These are phyloP conservation scores for Thyatira batis DNA, from an alignment of 2,888 invertebrate species.

Conservation along the genomic window DNA sequence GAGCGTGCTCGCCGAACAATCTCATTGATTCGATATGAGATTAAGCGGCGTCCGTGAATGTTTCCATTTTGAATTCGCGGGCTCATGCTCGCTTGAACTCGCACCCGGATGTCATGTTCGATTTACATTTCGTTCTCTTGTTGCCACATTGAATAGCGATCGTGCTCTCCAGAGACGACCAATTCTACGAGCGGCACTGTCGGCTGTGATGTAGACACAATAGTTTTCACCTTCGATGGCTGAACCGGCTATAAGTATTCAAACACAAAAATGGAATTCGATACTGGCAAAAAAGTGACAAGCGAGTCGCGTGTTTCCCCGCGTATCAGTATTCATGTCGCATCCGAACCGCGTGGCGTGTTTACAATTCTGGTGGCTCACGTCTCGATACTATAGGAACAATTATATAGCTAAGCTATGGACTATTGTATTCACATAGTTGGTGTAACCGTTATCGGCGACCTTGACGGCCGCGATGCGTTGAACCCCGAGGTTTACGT, in stretches of 20 bases:
- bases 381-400: slow-evolving; percentile 36
- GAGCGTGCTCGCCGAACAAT: slow-evolving; percentile 62
- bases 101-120: slow-evolving; percentile 77
- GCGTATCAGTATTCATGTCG: slow-evolving; percentile 61
- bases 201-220: slow-evolving; percentile 37
- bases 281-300: slow-evolving; percentile 47
- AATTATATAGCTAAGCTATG: slow-evolving; percentile 50
- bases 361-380: slow-evolving; percentile 58
- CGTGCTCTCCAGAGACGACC: slow-evolving; percentile 48
- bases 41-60: slow-evolving; percentile 69
- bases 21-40: slow-evolving; percentile 71
- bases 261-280: slow-evolving; percentile 39
- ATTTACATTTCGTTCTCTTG: slow-evolving; percentile 66
- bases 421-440: slow-evolving; percentile 37
- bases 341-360: slow-evolving; percentile 38
- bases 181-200: slow-evolving; percentile 56
- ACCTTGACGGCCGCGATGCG: slow-evolving; percentile 46
- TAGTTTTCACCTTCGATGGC: slow-evolving; percentile 20
- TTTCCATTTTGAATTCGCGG: slow-evolving; percentile 69
- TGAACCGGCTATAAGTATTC: slow-evolving; percentile 16
- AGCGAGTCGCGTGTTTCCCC: slow-evolving; percentile 63
- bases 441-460: slow-evolving; percentile 33
- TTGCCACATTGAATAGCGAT: slow-evolving; percentile 58
- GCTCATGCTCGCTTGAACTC: slow-evolving; percentile 68
- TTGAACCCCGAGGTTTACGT: slow-evolving; percentile 48